Conservation (phyloP, 2,888 invertebrate genomes). For the Drosophila vallismaia region DNA sequence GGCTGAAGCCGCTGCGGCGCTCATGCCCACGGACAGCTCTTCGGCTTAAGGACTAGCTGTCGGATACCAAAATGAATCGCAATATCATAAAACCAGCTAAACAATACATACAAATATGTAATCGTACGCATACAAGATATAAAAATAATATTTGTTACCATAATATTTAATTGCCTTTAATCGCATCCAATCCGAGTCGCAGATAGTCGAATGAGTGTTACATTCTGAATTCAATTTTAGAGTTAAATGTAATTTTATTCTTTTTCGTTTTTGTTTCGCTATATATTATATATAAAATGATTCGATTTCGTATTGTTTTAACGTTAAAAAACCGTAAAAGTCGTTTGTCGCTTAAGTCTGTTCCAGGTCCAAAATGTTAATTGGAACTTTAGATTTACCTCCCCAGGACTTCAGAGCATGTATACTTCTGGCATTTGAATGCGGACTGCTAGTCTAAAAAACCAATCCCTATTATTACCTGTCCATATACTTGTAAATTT, state of each 20-base stretch:
- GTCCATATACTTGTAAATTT: constrained; percentile 35
- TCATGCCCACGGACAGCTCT: constrained; percentile 48
- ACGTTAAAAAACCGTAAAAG: background rate
- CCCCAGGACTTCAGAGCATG: constrained; percentile 10
- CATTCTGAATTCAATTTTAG: constrained; percentile 29
- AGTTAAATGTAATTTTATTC: constrained; percentile 24
- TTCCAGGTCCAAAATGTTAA: constrained; percentile 3
- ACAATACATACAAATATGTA: constrained; percentile 17
- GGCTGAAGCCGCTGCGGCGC: constrained; percentile 54
- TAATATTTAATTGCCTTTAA: constrained; percentile 48
- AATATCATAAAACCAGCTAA: constrained; percentile 8
- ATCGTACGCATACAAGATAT: constrained; percentile 29
- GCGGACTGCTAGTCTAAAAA: constrained; percentile 38
- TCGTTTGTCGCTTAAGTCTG: constrained; percentile 4
- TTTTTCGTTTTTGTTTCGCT: constrained; percentile 4
- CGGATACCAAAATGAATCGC: constrained; percentile 2
- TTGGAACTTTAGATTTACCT: constrained; percentile 17
- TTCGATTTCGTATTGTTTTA: constrained; percentile 5
- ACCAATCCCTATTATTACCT: constrained; percentile 23
- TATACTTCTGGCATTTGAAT: constrained; percentile 35
- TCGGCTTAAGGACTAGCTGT: constrained; percentile 43
- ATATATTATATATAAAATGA: constrained; percentile 6
- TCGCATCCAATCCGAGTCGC: constrained; percentile 22
- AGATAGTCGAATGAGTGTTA: constrained; percentile 22
- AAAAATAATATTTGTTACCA: constrained; percentile 45